Evolutionary conservation across 2,888 invertebrate genomes (phyloP), one percentile per base, ranked within the genome.

Genomic region (Conchocele bisecta): DNA sequence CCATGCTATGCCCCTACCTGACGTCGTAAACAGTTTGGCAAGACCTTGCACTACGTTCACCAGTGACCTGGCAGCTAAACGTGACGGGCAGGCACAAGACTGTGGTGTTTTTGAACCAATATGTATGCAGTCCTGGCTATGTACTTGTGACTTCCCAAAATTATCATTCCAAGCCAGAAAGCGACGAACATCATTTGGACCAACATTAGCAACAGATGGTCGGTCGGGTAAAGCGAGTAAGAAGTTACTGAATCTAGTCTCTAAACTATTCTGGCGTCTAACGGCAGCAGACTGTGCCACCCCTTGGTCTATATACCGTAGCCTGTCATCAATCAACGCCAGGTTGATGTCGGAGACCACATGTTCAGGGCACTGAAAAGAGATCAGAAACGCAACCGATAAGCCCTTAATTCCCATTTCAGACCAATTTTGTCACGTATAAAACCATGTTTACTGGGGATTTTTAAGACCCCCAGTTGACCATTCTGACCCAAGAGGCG

Each of bases 91-190:
- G 9, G 17, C 11, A 35, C 53, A 66, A n/a, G 22, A 6, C 13
- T 31, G 13, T 15, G 15, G 3, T 11, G 11, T 22, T 20, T 1
- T 33, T 6, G 7, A 20, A 13, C 31, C 28, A n/a, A 66, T n/a
- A 33, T 31, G 35, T 13, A 3, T 5, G 41, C 68, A 68, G 29
- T 22, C n/a, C 3, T 42, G 13, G 9, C 7, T 17, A 39, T 58
- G 66, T 3, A 66, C 13, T 17, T 37, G 26, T 13, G 56, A 53
- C 46, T 46, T 56, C 58, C 31, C 41, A 22, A 17, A 17, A 41
- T 26, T 31, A 31, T 58, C 63, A 9, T 57, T 54, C 6, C 48
- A 6, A 35, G 63, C 41, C 1, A 69, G 13, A 42, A 63, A 63
- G 15, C 22, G 28, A 24, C 44, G 39, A 22, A 58, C 39, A 35